A percentile compares a stretch with the other conserved stretches of the same genome.
These are phyloP conservation scores for Helicolenus hilgendorfi DNA, from an alignment of 2,797 vertebrate species.

Conservation along the genomic window DNA sequence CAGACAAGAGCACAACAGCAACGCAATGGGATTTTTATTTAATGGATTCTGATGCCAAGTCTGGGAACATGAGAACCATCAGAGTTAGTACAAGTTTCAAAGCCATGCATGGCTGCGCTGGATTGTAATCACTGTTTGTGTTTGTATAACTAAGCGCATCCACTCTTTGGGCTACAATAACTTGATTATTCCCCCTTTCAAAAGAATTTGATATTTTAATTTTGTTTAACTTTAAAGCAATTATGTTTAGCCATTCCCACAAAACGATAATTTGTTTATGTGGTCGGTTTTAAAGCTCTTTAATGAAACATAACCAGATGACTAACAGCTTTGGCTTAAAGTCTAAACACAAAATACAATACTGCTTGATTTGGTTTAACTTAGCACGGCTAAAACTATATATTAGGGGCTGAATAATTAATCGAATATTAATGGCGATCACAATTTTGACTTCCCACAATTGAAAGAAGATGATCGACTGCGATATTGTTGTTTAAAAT, in stretches of 20 bases:
- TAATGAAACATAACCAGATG: not conserved
- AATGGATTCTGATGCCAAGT: conserved; percentile 78
- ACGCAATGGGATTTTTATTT: conserved; percentile 62
- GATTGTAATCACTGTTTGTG: conserved; percentile 19
- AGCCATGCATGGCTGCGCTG: conserved; percentile 40
- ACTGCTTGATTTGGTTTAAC: not conserved
- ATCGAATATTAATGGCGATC: too few relatives aligned
- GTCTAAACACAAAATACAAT: not conserved
- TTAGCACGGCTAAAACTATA: not conserved
- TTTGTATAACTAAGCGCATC: not conserved
- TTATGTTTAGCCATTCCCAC: not conserved
- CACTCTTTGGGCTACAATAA: not conserved
- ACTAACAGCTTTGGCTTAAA: not conserved
- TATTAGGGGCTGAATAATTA: too few relatives aligned
- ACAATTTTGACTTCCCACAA: too few relatives aligned
- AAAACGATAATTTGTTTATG: not conserved
- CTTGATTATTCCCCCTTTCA: conserved; percentile 1
- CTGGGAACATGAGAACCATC: conserved; percentile 53
- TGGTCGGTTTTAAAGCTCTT: not conserved
- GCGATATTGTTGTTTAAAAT: too few relatives aligned
- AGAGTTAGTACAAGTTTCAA: conserved; percentile 58
- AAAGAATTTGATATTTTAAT: not conserved
- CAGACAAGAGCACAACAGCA: conserved; percentile 78
- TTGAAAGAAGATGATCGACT: too few relatives aligned
- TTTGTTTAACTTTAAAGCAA: not conserved